These are phyloP conservation scores for Planiliza haematocheilus DNA, from an alignment of 2,113 vertebrate genomes.

Conservation along the genomic window DNA sequence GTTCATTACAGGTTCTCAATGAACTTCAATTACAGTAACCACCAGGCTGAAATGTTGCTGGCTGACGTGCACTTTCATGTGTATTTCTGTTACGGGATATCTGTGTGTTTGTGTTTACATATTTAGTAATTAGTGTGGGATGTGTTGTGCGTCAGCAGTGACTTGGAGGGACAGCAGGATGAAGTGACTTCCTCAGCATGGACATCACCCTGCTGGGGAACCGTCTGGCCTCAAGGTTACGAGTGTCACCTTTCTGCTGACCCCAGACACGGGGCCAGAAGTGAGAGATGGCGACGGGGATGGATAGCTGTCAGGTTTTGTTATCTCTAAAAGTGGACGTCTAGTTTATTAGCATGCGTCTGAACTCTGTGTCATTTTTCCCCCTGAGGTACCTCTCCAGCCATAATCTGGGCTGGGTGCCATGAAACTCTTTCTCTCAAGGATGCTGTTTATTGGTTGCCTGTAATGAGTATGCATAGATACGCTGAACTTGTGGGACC, in stretches of 20 bases:
- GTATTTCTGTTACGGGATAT: conserved; percentile 9
- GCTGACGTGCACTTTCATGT: conserved; percentile 22
- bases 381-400: conserved; percentile 14
- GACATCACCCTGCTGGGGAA: conserved; percentile 65
- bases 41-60: conserved; percentile 15
- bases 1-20: not conserved
- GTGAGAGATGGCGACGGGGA: conserved; percentile 6
- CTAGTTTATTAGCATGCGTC: conserved; percentile 40
- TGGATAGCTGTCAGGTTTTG: conserved; percentile 1
- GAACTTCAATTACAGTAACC: conserved; percentile 10
- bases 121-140: conserved; percentile 40
- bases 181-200: conserved; percentile 63
- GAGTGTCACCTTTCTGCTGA: conserved; percentile 50
- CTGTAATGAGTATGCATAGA: conserved; percentile 61
- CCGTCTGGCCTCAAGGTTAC: conserved; percentile 76
- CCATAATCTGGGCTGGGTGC: conserved; percentile 47
- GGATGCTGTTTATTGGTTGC: conserved; percentile 43
- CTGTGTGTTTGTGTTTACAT: conserved; percentile 24
- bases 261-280: conserved; percentile 35
- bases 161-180: conserved; percentile 48
- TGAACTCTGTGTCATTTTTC: conserved; percentile 42
- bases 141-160: conserved; percentile 56
- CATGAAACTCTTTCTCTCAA: conserved; percentile 39
- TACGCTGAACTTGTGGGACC: conserved; percentile 29
- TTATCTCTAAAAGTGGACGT: conserved; percentile 12